phyloP scores from a whole-genome alignment of 2,797 vertebrate genomes.

The Taeniopygia guttata region DNA sequence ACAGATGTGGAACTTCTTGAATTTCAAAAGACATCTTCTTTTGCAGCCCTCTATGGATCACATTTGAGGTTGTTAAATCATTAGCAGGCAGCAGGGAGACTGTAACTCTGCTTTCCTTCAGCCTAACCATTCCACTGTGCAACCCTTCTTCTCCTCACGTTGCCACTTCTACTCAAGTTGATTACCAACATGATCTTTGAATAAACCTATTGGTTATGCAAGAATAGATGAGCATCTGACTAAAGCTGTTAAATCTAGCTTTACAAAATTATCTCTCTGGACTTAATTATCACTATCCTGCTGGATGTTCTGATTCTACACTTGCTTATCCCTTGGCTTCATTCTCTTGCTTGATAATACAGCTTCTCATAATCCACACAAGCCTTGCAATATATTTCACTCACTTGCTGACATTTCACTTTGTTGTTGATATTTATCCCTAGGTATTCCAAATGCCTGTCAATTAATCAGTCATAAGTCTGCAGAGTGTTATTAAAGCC shows the following conservation, averaged over 20 bases:
- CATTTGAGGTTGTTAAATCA: neutral
- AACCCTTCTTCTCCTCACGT: neutral
- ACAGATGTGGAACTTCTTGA: neutral
- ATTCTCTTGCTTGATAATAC: neutral
- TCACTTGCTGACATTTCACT: constrained; percentile 14
- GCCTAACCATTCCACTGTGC: neutral
- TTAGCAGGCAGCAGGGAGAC: constrained; percentile 13
- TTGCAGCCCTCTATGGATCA: neutral
- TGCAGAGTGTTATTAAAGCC: neutral
- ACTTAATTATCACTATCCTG: neutral
- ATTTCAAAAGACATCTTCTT: neutral
- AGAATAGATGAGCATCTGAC: neutral
- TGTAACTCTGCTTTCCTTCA: constrained; percentile 1
- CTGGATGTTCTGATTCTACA: neutral
- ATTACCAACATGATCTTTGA: neutral
- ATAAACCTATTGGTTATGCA: neutral
- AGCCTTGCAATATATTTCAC: constrained; percentile 7
- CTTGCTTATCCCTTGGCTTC: constrained; percentile 16
- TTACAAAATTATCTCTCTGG: neutral
- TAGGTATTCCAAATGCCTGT: neutral
- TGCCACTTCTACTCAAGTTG: neutral
- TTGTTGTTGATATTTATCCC: constrained; percentile 2
- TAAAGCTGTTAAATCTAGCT: neutral
- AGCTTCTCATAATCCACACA: neutral
- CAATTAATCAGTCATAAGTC: constrained; percentile 9